Evolutionary conservation across 2,113 vertebrate species (phyloP).

Genomic region (Neogobius melanostomus): DNA sequence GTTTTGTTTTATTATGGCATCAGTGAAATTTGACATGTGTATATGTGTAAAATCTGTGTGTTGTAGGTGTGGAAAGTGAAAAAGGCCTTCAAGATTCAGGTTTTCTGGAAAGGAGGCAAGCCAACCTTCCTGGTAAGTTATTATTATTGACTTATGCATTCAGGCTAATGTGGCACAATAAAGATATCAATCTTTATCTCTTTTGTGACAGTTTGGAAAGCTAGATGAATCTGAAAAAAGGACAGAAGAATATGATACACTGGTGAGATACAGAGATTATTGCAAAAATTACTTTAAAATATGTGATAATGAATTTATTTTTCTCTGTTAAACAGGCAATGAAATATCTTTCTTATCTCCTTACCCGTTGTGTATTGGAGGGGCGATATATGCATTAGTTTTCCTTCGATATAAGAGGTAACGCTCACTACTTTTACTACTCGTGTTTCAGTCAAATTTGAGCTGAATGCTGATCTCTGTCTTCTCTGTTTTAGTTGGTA

Average conservation of each 20-base stretch:
- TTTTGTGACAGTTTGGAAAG: conserved; percentile 84
- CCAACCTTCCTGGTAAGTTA: conserved; percentile 83
- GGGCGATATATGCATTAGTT: conserved; percentile 89
- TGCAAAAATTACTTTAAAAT: neutral
- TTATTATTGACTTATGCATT: neutral
- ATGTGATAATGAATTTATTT: neutral
- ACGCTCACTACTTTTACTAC: neutral
- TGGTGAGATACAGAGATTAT: conserved; percentile 74
- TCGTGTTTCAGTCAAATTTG: too few relatives aligned
- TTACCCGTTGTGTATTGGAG: conserved; percentile 94
- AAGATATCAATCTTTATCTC: neutral
- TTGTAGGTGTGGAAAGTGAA: conserved; percentile 97
- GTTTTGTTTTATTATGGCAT: neutral
- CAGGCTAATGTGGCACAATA: neutral
- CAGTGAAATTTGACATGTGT: neutral
- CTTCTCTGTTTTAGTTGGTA: conserved; percentile 85
- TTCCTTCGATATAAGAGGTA: conserved; percentile 96
- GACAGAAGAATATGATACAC: conserved; percentile 92
- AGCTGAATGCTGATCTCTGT: neutral
- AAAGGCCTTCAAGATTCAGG: conserved; percentile 93
- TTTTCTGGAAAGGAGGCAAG: conserved; percentile 84
- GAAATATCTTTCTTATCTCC: conserved; percentile 93
- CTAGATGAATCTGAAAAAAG: conserved; percentile 88
- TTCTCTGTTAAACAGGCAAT: conserved; percentile 81
- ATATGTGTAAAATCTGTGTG: neutral